Percentiles rank a stretch among this genome's conserved stretches.
These are phyloP conservation scores for Heliconius sara DNA, from an alignment of 2,888 invertebrate genomes.

Conservation along the genomic window DNA sequence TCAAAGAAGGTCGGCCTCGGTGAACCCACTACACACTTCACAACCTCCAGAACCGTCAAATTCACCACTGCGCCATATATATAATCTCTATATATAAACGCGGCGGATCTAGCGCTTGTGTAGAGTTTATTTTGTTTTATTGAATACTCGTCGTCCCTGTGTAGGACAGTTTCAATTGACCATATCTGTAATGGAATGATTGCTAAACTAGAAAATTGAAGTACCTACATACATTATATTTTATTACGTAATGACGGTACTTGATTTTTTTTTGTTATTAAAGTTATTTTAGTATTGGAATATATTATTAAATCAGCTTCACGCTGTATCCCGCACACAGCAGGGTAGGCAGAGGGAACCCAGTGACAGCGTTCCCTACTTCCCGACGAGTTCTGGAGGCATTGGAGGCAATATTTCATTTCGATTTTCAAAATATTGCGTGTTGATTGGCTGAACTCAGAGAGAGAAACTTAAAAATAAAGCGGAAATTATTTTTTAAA, in stretches of 20 bases:
- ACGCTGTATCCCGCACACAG: too few relatives aligned
- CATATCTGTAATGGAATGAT: conserved; percentile 67
- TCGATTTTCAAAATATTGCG: too few relatives aligned
- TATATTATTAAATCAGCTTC: too few relatives aligned
- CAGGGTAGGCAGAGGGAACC: too few relatives aligned
- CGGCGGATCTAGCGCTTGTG: conserved; percentile 71
- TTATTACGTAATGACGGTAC: conserved; percentile 29
- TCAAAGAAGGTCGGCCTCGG: conserved; percentile 91
- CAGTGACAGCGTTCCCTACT: too few relatives aligned
- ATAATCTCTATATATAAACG: conserved; percentile 85
- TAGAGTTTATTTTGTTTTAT: conserved; percentile 72
- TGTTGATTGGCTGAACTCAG: background rate
- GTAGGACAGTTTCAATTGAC: conserved; percentile 72
- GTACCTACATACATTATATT: conserved; percentile 1
- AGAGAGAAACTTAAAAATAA: background rate
- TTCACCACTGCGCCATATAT: conserved; percentile 86
- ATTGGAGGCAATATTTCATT: too few relatives aligned
- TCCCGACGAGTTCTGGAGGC: too few relatives aligned
- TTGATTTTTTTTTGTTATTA: background rate
- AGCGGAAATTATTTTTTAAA: background rate
- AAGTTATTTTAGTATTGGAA: background rate
- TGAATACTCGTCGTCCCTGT: conserved; percentile 73
- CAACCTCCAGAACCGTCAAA: conserved; percentile 84
- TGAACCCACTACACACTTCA: conserved; percentile 88
- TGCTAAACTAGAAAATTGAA: conserved; percentile 16